A percentile compares a stretch with the other conserved stretches of the same genome.
Evolutionary conservation across 2,797 vertebrate genomes (phyloP).

Genomic region (Spinus pinus): DNA sequence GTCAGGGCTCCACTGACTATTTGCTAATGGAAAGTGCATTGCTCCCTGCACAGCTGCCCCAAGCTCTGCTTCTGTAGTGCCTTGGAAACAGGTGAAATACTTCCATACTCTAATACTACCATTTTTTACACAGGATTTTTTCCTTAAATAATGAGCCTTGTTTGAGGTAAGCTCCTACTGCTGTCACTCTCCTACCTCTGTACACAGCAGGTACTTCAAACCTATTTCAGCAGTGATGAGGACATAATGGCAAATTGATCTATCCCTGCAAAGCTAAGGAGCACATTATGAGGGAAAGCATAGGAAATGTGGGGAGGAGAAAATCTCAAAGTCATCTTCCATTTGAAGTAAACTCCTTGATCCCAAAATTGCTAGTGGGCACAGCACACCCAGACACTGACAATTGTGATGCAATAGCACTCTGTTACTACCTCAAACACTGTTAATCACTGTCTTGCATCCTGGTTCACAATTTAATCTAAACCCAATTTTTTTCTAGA

Average conservation of each 20-base stretch:
- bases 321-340: not conserved
- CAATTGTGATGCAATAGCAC: not conserved
- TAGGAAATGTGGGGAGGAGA: not conserved
- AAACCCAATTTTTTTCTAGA: not conserved
- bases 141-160: not conserved
- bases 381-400: not conserved
- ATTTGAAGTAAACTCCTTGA: not conserved
- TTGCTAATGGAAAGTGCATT: slow-evolving; percentile 32
- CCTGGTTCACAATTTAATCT: not conserved
- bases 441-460: not conserved
- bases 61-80: slow-evolving; percentile 6
- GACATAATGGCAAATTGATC: not conserved
- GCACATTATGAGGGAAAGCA: not conserved
- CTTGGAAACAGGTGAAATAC: slow-evolving; percentile 33
- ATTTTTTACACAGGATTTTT: not conserved
- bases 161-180: not conserved
- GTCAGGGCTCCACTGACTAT: not conserved
- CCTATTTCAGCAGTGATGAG: not conserved
- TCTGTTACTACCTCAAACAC: not conserved
- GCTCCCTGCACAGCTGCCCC: not conserved
- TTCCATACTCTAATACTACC: not conserved
- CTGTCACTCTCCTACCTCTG: not conserved
- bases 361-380: not conserved
- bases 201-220: not conserved
- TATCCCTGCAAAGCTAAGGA: not conserved